A percentile compares a stretch with the other conserved stretches of the same genome.
Conservation (phyloP, 2,113 vertebrate genomes). For the Nannospalax galili region DNA sequence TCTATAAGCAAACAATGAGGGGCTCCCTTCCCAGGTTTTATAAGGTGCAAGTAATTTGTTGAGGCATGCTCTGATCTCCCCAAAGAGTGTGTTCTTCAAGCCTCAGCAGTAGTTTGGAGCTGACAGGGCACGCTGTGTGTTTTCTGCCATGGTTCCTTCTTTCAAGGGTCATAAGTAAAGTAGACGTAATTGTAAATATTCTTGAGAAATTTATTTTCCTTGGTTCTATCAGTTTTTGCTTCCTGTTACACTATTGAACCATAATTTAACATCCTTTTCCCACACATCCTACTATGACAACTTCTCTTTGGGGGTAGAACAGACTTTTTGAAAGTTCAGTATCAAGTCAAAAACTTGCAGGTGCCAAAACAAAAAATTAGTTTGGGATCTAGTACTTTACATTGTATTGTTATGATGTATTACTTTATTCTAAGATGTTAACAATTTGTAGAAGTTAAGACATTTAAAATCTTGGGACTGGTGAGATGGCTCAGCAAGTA, state of each 20-base stretch:
- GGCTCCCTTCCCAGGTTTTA: fast-evolving
- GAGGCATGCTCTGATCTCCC: background rate
- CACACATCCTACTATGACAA: background rate
- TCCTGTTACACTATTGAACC: background rate
- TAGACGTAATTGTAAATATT: background rate
- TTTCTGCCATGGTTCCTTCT: background rate
- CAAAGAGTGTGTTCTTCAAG: background rate
- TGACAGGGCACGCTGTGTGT: fast-evolving
- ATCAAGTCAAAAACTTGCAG: background rate
- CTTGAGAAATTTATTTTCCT: background rate
- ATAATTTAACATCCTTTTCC: background rate
- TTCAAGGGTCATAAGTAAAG: background rate
- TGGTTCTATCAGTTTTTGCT: conserved; percentile 9
- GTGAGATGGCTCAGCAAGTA: background rate
- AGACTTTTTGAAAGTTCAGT: background rate
- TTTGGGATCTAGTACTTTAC: background rate
- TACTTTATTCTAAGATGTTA: background rate
- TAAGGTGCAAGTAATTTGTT: background rate
- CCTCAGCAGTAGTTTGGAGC: no score
- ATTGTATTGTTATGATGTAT: background rate
- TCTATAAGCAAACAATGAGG: background rate
- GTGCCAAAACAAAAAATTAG: background rate
- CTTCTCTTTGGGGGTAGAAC: background rate
- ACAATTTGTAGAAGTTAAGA: background rate
- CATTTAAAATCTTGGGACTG: background rate